Base-by-base conservation (phyloP, 2,888 invertebrate species). In the Dolomedes plantarius region DNA sequence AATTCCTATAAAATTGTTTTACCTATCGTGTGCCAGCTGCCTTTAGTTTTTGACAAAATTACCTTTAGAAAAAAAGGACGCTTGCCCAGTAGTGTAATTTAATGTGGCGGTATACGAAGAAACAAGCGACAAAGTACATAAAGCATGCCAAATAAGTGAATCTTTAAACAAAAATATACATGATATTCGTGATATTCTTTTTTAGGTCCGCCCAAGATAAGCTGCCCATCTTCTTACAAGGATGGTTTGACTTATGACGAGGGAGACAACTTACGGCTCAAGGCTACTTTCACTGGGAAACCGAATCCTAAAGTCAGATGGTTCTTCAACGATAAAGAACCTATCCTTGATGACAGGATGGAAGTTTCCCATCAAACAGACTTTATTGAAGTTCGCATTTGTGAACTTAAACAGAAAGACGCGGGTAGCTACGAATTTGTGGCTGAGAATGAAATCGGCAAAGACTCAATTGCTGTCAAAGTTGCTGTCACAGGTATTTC, bases 171-270 rank as follows among this genome's bases (percentile, higher is more conserved):
- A n/a, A n/a, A n/a, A n/a, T n/a, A n/a, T n/a, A n/a, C n/a, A n/a
- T n/a, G n/a, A n/a, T n/a, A n/a, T n/a, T n/a, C n/a, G n/a, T n/a
- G n/a, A n/a, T n/a, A n/a, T n/a, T n/a, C n/a, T n/a, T n/a, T 36
- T 87, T 13, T 89, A 93, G 96, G 96, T 36, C 95, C 96, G 0
- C 97, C 97, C 0, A 94, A 94, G 90, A 94, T 97, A 89, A 94
- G 95, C 73, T 93, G 96, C 88, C 96, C 96, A 0, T 93, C 96
- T 64, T 95, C 96, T 89, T 96, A 96, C 91, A 96, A 96, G 91
- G 96, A 97, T 89, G 97, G 97, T 0, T 92, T 97, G 41, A 93
- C 97, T 50, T 96, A 96, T 90, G 96, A 97, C 92, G 94, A 95
- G 73, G 96, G 95, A 89, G 97, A 97, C 92, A 94, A 95, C 0